Base-by-base conservation (phyloP, 2,888 invertebrate species). In the Lampropteryx suffumata region DNA sequence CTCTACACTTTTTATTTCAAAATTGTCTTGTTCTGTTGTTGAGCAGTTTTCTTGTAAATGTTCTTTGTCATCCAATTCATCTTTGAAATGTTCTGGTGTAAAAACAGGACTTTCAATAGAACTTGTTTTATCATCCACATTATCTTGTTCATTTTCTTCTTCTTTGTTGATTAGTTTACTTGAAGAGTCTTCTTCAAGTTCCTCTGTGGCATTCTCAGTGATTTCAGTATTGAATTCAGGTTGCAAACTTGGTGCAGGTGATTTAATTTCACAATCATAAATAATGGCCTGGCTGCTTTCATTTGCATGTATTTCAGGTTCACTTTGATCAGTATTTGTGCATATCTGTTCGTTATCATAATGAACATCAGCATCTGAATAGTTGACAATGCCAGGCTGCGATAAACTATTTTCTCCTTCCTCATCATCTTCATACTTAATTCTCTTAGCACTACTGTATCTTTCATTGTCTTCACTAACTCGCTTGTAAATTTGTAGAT, bases 201-300 rank as follows among this genome's bases (percentile, higher is more conserved):
- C 58, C 24, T 65, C 70, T 49, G 53, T 46, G 29, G 57, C 59
- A 48, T 57, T 53, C 59, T 88, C 79, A 34, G 63, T 34, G 13
- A 46, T 57, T 17, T 70, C 65, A 66, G 75, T 62, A 64, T 76
- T 82, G 55, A 75, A 82, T 51, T 91, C 91, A 63, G 86, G 76
- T 69, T 84, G 84, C 35, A 84, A 68, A 67, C 82, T 87, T 13
- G 82, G 81, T 45, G 78, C 73, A 44, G 82, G 80, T 47, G 84
- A 82, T 46, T 80, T 76, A 77, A 72, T 78, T 52, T 90, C 86
- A 83, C 83, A 86, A 55, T 89, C 87, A 80, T 82, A 86, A 7
- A 81, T 70, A 51, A 82, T 81, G 9, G 72, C 84, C 65, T 86
- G 83, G 75, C 83, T 86, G 36, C 82, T 83, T 32, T 82, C 81